Conservation (phyloP, 2,113 vertebrate genomes). For the Rhombomys opimus region DNA sequence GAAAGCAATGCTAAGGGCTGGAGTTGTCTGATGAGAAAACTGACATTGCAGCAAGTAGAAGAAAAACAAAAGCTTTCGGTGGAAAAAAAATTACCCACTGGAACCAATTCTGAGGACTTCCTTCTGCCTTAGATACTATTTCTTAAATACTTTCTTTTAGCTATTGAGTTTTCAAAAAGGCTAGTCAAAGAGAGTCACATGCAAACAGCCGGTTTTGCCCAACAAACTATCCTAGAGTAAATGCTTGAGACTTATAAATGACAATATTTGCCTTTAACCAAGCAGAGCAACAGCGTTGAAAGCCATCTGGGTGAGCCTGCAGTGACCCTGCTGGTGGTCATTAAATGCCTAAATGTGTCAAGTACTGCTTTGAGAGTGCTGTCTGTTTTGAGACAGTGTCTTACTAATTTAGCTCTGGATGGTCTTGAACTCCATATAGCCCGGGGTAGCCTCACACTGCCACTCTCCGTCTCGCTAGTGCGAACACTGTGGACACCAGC, state of each 20-base stretch:
- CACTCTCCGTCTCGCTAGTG: neutral
- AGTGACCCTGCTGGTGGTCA: neutral
- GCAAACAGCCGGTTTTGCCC: slow-evolving; percentile 5
- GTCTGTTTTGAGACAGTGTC: neutral
- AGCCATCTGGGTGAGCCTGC: neutral
- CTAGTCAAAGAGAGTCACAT: slow-evolving; percentile 14
- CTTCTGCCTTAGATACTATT: neutral
- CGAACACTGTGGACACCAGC: neutral
- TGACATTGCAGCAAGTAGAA: neutral
- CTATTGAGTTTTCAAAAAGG: slow-evolving; percentile 18
- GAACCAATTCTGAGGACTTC: slow-evolving; percentile 17
- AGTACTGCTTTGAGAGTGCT: neutral
- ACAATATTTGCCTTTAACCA: slow-evolving; percentile 24
- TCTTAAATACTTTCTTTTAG: neutral
- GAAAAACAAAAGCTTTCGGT: slow-evolving; percentile 7
- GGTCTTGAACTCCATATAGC: neutral
- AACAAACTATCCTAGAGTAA: slow-evolving; percentile 42
- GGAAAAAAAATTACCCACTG: neutral
- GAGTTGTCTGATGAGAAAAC: slow-evolving; percentile 41
- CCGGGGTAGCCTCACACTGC: neutral
- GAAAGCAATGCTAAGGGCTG: neutral
- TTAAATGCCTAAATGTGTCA: neutral
- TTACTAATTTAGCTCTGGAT: neutral
- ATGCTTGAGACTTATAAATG: slow-evolving; percentile 1
- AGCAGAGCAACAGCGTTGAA: neutral